Evolutionary conservation across 2,113 vertebrate genomes (phyloP), one percentile per base, ranked within the genome.

Genomic region (Trogon surrucura): DNA sequence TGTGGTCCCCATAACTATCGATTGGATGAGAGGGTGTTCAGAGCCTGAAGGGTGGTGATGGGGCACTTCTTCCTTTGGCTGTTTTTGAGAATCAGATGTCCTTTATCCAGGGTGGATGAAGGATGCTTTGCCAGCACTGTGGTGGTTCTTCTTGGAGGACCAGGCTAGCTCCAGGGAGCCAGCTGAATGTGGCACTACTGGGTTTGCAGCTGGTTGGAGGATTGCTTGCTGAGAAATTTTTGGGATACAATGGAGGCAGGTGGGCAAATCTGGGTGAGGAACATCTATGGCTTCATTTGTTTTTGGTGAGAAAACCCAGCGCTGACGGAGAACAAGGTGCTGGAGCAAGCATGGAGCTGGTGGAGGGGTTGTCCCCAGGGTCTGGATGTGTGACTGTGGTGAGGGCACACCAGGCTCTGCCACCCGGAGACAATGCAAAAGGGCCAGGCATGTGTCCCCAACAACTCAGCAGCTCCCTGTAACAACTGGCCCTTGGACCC

Each of bases 371-470:
- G 69, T 70, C n/a, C 25, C 21, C 16, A 13, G 27, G 51, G 61
- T 89, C 57, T 89, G 53, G 1, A 17, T 85, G 9, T 48, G 47
- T 93, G 53, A 66, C 47, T 7, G 0, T 57, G 51, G 27, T 51
- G 18, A 10, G 13, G 16, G 11, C 3, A 56, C 6, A 10, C 13
- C 9, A n/a, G 27, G 36, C 11, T 84, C 17, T 66, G 60, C 47
- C 27, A 18, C 69, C 22, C 44, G 3, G 4, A 9, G 4, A 54
- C 20, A 36, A 45, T 32, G 19, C 3, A 4, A n/a, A 77, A 88
- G 7, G 30, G 25, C 41, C 0, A 0, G 13, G 7, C 0, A 0
- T 19, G 38, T 29, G 17, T 48, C 50, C 41, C 19, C 1, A 21
- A 15, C 19, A 4, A 15, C 19, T 4, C 51, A 71, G 32, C 47